phyloP scores from a whole-genome alignment of 2,888 invertebrate genomes.

The Drosophila aldrichi region DNA sequence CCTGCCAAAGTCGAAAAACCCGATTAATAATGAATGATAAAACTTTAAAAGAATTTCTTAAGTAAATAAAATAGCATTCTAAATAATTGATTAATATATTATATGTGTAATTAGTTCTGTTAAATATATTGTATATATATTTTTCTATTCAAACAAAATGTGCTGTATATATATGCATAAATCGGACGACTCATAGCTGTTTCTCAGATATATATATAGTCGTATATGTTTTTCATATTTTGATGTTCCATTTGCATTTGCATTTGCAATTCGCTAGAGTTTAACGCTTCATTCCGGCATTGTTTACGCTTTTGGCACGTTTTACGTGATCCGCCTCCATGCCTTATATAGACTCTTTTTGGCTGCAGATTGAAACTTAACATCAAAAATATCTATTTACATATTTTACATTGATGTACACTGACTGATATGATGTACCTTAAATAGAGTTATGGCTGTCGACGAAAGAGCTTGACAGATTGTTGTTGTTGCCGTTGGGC shows the following conservation, averaged over 20 bases:
- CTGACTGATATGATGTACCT: slow-evolving; percentile 2
- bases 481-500: slow-evolving; percentile 9
- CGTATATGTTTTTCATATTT: not conserved
- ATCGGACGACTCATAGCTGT: not conserved
- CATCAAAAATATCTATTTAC: slow-evolving; percentile 10
- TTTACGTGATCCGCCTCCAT: slow-evolving; percentile 18
- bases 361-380: slow-evolving; percentile 13
- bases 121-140: too few relatives aligned
- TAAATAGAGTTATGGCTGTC: not conserved
- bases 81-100: too few relatives aligned
- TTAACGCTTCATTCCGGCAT: slow-evolving; percentile 27
- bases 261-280: slow-evolving; percentile 30
- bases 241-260: slow-evolving; percentile 8
- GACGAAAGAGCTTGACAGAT: slow-evolving; percentile 6
- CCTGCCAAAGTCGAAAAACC: slow-evolving; percentile 9
- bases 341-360: slow-evolving; percentile 5
- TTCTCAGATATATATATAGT: not conserved
- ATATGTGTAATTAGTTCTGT: too few relatives aligned
- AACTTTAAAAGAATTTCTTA: not conserved
- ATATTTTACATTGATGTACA: slow-evolving; percentile 2
- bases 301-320: slow-evolving; percentile 48
- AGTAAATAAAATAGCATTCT: not conserved
- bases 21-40: slow-evolving; percentile 7
- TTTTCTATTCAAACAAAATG: too few relatives aligned
- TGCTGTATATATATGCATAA: too few relatives aligned